These are phyloP conservation scores for Xestia rhomboidea DNA, from an alignment of 2,888 invertebrate species.

Conservation along the genomic window DNA sequence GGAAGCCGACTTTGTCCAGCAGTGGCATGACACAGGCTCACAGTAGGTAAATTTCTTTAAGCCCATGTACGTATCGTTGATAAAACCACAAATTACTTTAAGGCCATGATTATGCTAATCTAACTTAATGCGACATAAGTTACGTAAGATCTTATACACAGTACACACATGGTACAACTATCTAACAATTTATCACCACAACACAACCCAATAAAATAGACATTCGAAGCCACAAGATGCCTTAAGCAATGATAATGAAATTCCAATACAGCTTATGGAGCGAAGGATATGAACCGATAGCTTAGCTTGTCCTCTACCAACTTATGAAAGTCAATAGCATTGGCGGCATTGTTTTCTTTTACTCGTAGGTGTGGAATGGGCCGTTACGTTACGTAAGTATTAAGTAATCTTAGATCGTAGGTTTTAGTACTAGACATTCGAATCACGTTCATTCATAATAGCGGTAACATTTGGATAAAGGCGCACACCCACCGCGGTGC, in stretches of 20 bases:
- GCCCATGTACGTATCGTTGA: not conserved
- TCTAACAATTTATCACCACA: conserved; percentile 2
- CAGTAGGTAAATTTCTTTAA: no score
- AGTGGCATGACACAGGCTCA: no score
- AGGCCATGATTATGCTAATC: not conserved
- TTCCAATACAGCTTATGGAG: conserved; percentile 27
- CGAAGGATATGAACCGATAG: conserved; percentile 11
- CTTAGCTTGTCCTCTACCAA: conserved; percentile 26
- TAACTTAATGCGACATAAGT: not conserved
- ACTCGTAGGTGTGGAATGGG: conserved; percentile 33
- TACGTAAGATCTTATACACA: no score
- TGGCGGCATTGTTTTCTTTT: conserved; percentile 34
- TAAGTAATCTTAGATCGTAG: conserved; percentile 30
- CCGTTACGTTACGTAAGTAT: conserved; percentile 23
- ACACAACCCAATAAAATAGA: conserved; percentile 1
- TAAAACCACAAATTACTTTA: not conserved
- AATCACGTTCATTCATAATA: conserved; percentile 30
- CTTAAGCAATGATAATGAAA: conserved; percentile 25
- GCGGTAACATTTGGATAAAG: conserved; percentile 6
- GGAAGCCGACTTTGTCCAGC: no score
- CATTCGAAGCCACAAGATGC: conserved; percentile 20
- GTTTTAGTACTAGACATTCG: conserved; percentile 22
- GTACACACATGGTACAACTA: not conserved
- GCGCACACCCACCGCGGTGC: no score
- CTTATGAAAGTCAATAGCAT: conserved; percentile 53